Evolutionary conservation across 53 echinoderm and acorn worm species (phyloP).

Genomic region (Henricia sp.): DNA sequence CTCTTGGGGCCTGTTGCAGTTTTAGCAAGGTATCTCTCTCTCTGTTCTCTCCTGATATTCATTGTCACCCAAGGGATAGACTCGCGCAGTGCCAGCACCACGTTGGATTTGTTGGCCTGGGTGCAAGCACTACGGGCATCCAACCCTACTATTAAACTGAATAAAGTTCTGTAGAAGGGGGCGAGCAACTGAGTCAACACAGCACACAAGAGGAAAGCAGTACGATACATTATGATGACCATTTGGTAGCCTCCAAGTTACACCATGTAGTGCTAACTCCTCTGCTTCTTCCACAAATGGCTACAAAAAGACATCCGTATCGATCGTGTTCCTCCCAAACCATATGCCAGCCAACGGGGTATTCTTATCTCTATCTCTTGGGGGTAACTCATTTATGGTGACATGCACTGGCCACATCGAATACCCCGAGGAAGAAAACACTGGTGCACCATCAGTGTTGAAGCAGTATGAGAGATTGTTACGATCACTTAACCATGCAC

Average conservation of each 20-base stretch:
- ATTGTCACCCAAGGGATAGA: no score
- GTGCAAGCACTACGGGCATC: no score
- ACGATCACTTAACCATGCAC: not conserved
- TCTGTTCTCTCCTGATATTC: no score
- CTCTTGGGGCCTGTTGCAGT: no score
- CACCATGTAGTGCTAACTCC: not conserved
- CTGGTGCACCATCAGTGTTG: conserved; percentile 39
- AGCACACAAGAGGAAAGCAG: no score
- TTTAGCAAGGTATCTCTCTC: no score
- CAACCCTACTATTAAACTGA: no score
- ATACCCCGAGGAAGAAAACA: conserved; percentile 13
- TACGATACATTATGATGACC: no score
- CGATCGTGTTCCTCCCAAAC: conserved; percentile 4
- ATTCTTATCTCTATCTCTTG: conserved; percentile 11
- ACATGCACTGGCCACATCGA: conserved; percentile 31
- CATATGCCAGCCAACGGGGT: conserved; percentile 34
- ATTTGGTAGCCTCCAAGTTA: conserved; percentile 10
- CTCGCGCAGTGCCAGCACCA: no score
- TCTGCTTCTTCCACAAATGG: conserved; percentile 37
- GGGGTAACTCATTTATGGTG: conserved; percentile 10
- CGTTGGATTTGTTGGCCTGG: no score
- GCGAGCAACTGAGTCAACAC: no score
- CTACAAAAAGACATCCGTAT: conserved; percentile 18
- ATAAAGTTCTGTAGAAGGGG: no score
- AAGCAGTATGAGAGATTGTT: conserved; percentile 19